phyloP scores from a whole-genome alignment of 2,113 vertebrate species.

The Gambusia affinis region DNA sequence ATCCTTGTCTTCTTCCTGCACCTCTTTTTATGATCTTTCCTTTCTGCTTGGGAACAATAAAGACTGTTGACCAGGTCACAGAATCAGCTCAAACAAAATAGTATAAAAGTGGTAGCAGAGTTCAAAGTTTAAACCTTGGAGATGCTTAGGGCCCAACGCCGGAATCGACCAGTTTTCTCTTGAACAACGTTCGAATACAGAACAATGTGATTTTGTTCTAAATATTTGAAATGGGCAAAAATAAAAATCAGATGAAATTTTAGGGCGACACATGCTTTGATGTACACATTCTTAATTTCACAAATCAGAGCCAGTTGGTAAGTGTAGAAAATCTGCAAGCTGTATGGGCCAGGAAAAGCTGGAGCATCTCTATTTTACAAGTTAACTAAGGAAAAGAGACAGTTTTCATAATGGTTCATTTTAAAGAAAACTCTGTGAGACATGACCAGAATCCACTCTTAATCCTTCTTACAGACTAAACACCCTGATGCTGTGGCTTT shows the following conservation, averaged over 20 bases:
- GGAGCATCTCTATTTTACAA: not conserved
- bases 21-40: slow-evolving; percentile 74
- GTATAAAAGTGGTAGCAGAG: not conserved
- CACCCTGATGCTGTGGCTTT: slow-evolving; percentile 58
- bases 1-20: slow-evolving; percentile 69
- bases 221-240: not conserved
- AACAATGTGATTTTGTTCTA: not conserved
- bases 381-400: not conserved
- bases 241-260: not conserved
- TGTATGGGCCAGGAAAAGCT: not conserved
- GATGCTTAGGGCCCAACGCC: not conserved
- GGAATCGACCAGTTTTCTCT: not conserved
- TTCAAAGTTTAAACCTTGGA: not conserved
- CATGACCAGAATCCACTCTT: slow-evolving; percentile 50
- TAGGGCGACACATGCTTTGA: not conserved
- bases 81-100: slow-evolving; percentile 17
- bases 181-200: not conserved
- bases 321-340: not conserved
- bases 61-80: slow-evolving; percentile 44
- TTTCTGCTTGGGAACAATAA: slow-evolving; percentile 71
- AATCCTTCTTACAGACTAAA: slow-evolving; percentile 73
- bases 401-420: not conserved
- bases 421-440: slow-evolving; percentile 4
- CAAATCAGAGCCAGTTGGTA: not conserved
- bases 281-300: not conserved